These are phyloP conservation scores for Miniopterus natalensis DNA, from an alignment of 2,113 vertebrate genomes.

Conservation along the genomic window DNA sequence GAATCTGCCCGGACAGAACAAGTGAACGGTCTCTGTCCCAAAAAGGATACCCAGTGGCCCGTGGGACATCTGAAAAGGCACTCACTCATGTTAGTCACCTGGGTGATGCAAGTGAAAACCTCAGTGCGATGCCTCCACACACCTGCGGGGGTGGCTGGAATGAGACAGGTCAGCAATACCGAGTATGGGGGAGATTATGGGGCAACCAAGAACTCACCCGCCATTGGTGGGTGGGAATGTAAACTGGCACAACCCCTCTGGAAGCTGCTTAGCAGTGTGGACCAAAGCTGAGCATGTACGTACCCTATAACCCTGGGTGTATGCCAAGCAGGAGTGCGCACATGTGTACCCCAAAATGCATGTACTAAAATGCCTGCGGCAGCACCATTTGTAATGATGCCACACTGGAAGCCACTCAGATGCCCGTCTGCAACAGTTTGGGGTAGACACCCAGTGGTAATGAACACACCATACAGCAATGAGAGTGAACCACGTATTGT, in stretches of 20 bases:
- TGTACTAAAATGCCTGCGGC: rapidly evolving
- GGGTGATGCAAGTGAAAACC: neutral
- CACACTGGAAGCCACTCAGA: neutral
- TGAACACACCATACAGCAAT: neutral
- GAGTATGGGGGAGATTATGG: neutral
- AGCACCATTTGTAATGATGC: neutral
- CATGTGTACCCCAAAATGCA: rapidly evolving
- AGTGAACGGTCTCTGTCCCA: neutral
- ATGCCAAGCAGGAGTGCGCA: neutral
- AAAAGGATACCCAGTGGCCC: neutral
- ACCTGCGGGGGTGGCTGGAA: neutral
- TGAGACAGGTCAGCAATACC: neutral
- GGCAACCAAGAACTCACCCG: rapidly evolving
- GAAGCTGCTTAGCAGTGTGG: neutral
- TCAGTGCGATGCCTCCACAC: rapidly evolving
- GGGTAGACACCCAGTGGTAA: rapidly evolving
- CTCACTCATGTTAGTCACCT: neutral
- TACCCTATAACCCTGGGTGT: neutral
- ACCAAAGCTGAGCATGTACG: no score
- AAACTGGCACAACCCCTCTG: neutral
- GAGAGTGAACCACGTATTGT: rapidly evolving
- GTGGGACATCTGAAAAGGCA: neutral
- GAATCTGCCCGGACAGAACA: neutral
- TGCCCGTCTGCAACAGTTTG: rapidly evolving
- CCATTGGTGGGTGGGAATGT: rapidly evolving